These are phyloP conservation scores for Mycalesis mineus DNA, from an alignment of 2,888 invertebrate species.

Conservation along the genomic window DNA sequence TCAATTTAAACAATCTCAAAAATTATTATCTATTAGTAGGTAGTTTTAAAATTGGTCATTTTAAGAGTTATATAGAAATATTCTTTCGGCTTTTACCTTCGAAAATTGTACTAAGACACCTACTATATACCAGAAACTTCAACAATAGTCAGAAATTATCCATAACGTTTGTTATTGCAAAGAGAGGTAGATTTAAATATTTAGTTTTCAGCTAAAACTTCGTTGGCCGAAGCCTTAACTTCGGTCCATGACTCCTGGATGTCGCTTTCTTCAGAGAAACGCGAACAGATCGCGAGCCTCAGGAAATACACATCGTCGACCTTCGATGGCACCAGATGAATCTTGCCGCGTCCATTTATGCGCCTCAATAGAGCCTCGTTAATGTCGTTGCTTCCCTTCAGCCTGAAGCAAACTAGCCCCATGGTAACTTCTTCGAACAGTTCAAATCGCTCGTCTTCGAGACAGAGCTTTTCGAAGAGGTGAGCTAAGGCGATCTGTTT, in stretches of 20 bases:
- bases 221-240: slow-evolving; percentile 85
- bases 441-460: slow-evolving; percentile 90
- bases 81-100: too few species aligned
- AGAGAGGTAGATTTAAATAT: neutral
- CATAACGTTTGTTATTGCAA: too few species aligned
- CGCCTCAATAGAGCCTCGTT: slow-evolving; percentile 89
- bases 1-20: too few species aligned
- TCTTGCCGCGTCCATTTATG: slow-evolving; percentile 92
- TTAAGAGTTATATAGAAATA: too few species aligned
- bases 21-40: too few species aligned
- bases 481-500: slow-evolving; percentile 91
- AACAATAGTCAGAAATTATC: too few species aligned
- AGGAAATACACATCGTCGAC: slow-evolving; percentile 90
- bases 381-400: slow-evolving; percentile 90
- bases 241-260: slow-evolving; percentile 93
- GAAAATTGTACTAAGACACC: too few species aligned
- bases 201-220: slow-evolving; percentile 66
- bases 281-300: slow-evolving; percentile 93
- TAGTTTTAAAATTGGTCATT: too few species aligned
- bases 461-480: slow-evolving; percentile 89
- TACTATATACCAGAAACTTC: too few species aligned
- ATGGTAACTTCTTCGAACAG: slow-evolving; percentile 92
- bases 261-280: slow-evolving; percentile 87
- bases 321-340: slow-evolving; percentile 95
- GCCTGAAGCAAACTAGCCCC: slow-evolving; percentile 96